Conservation (phyloP, 2,113 vertebrate species). For the Phocoena phocoena region DNA sequence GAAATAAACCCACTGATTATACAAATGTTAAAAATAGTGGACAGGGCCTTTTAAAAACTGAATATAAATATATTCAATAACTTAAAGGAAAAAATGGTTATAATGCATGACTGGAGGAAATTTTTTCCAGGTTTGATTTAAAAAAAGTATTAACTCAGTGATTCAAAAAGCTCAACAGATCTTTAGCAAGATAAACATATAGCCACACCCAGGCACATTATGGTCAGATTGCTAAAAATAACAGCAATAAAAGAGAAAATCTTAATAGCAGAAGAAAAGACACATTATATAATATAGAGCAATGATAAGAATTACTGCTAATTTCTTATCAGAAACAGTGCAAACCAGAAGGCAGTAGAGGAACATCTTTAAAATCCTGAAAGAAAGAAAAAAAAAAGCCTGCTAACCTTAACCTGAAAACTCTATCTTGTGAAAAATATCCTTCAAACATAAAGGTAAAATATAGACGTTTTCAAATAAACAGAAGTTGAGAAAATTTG, state of each 20-base stretch:
- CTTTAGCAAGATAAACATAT: background rate
- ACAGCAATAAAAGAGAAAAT: background rate
- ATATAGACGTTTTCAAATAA: conserved; percentile 21
- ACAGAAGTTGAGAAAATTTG: background rate
- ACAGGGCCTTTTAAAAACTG: background rate
- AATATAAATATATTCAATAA: background rate
- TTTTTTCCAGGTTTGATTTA: background rate
- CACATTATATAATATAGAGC: background rate
- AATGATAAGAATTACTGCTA: background rate
- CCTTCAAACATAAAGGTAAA: background rate
- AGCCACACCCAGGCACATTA: background rate
- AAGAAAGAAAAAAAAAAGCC: background rate
- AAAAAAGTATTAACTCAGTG: background rate
- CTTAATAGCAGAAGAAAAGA: background rate
- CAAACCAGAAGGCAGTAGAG: background rate
- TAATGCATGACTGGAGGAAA: background rate
- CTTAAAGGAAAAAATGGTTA: background rate
- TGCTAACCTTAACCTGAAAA: background rate
- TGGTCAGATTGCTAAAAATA: background rate
- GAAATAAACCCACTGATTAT: background rate
- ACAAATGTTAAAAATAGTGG: background rate
- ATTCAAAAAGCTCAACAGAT: background rate
- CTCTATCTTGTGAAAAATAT: background rate
- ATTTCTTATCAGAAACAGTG: background rate
- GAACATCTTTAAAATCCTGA: background rate